phyloP scores from a whole-genome alignment of 2,797 vertebrate species.

The Telmatherina bonti region DNA sequence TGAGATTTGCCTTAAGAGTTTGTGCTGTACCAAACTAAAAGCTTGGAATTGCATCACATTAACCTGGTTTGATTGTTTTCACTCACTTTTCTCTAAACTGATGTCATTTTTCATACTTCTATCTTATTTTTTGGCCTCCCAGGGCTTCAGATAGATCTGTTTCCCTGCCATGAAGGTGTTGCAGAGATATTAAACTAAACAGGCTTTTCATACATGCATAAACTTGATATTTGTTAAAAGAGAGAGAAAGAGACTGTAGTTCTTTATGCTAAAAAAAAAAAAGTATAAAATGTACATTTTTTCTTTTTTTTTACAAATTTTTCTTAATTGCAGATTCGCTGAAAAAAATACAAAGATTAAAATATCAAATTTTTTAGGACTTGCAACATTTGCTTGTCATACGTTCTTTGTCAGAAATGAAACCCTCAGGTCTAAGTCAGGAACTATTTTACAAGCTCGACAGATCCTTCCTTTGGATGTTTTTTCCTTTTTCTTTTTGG shows the following conservation, averaged over 20 bases:
- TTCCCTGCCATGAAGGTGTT: neutral
- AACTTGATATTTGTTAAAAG: neutral
- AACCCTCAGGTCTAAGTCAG: neutral
- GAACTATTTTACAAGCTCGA: neutral
- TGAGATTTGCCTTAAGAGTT: too few species aligned
- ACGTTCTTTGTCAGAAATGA: neutral
- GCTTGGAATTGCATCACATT: too few species aligned
- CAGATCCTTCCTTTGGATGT: neutral
- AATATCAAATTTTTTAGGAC: too few species aligned
- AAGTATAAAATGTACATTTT: too few species aligned
- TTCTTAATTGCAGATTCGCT: too few species aligned
- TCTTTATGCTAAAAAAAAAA: too few species aligned
- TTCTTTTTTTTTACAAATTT: too few species aligned
- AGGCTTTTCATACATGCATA: neutral
- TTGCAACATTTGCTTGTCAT: too few species aligned
- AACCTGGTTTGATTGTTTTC: too few species aligned
- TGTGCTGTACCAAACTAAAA: too few species aligned
- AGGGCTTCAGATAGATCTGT: neutral
- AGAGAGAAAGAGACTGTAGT: neutral
- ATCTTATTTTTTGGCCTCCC: neutral
- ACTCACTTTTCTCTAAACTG: too few species aligned
- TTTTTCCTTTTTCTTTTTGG: neutral
- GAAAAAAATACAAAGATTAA: too few species aligned
- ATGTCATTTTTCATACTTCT: neutral
- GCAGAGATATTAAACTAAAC: neutral